Base-by-base conservation (phyloP, 64 coral and sea anemone genomes). In the Pachyseris speciosa region DNA sequence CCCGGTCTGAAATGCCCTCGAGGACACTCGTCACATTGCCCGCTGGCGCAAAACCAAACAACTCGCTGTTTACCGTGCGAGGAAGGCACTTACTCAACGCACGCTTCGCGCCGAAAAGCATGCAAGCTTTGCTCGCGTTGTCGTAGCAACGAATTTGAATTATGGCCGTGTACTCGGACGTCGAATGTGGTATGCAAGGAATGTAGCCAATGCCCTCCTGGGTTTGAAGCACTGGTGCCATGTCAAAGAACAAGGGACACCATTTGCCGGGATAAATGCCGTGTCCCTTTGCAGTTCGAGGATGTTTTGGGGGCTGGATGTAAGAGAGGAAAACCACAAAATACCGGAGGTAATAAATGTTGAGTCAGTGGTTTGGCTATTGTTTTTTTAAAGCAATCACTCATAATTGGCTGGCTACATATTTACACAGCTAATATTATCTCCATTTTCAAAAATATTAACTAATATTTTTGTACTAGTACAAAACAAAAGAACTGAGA, bases 171-270 rank as follows among this genome's bases (percentile, higher is more conserved):
- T 24, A 40, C 77, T 0, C 9, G 17, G 22, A 81, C 34, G 15
- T 81, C 77, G 25, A 53, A 81, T 41, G 77, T 81, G 10, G 51
- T 63, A 13, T 81, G 77, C 9, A 58, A 63, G 36, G 37, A 63
- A 81, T 81, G 77, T 22, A 60, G 77, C 3, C 16, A 37, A 8
- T 81, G 77, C 15, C 20, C 52, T 41, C 48, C 52, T 59, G 48
- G 77, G 2, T 81, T 40, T 81, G 52, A 9, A 37, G 31, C 41
- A 7, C 17, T 59, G 53, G n/a, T 40, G 34, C 37, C 77, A 27
- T 81, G 77, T 27, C 16, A 34, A 38, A 41, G 22, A 61, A 81
- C 51, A 63, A 58, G 16, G 24, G 77, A 81, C 6, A 81, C 77
- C 13, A 52, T 81, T 61, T 81, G 77, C 10, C 4, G 55, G 4